phyloP scores from a whole-genome alignment of 2,797 vertebrate genomes.

The Ataeniobius toweri region DNA sequence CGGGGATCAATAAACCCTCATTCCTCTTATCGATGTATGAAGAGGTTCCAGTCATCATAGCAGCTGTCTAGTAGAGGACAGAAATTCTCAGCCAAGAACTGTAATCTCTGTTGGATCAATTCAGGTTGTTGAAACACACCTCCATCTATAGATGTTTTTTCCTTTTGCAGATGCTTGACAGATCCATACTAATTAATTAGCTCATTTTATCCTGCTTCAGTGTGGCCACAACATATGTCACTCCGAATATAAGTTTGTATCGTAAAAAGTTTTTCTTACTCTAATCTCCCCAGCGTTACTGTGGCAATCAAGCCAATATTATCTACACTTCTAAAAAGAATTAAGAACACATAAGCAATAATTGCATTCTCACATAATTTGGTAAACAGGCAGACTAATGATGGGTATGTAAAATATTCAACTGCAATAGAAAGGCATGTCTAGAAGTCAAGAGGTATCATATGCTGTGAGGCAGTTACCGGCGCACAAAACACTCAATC shows the following conservation, averaged over 20 bases:
- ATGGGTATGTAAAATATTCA: background rate
- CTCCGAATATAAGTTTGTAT: background rate
- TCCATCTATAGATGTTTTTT: constrained; percentile 20
- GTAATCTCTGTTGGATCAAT: constrained; percentile 51
- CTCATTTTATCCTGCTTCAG: background rate
- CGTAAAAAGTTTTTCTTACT: background rate
- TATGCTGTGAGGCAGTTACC: background rate
- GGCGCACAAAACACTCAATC: background rate
- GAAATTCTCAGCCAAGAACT: constrained; percentile 42
- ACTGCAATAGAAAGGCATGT: background rate
- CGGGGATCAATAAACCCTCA: constrained; percentile 65
- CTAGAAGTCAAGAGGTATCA: background rate
- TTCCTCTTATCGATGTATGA: constrained; percentile 46
- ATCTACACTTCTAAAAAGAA: background rate
- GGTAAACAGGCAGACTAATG: background rate
- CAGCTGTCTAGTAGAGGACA: constrained; percentile 41
- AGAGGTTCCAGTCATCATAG: constrained; percentile 55
- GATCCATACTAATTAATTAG: constrained; percentile 1
- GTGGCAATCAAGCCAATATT: background rate
- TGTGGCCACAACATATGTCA: background rate
- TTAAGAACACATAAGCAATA: background rate
- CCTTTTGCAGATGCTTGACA: constrained; percentile 25
- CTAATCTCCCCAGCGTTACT: background rate
- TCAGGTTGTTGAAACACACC: constrained; percentile 39
- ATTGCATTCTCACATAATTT: background rate